Evolutionary conservation across 2,888 invertebrate genomes (phyloP).

Genomic region (Drosophila diplacantha): DNA sequence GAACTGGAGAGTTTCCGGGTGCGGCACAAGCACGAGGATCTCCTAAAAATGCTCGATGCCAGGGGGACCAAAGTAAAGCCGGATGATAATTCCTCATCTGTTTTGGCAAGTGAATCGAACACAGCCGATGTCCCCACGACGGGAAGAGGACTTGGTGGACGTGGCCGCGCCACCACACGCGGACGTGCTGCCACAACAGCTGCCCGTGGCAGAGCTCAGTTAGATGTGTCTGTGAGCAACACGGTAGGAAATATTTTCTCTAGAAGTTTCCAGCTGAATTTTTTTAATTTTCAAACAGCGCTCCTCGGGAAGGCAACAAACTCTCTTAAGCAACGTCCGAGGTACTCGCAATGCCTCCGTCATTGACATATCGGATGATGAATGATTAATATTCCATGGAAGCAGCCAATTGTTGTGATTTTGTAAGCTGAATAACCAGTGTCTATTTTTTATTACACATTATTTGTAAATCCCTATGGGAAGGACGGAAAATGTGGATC

Average conservation of each 20-base stretch:
- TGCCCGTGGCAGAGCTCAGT: constrained; percentile 45
- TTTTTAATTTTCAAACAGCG: constrained; percentile 23
- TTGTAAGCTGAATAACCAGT: background rate
- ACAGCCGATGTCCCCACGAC: background rate
- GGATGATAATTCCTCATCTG: constrained; percentile 3
- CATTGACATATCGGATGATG: constrained; percentile 51
- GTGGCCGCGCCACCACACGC: constrained; percentile 4
- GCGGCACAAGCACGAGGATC: constrained; percentile 61
- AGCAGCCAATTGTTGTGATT: background rate
- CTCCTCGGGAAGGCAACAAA: constrained; percentile 26
- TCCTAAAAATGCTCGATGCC: constrained; percentile 66
- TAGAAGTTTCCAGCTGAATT: background rate
- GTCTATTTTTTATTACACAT: background rate
- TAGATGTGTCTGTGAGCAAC: constrained; percentile 59
- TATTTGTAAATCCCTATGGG: background rate
- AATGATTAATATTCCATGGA: constrained; percentile 28
- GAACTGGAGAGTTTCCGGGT: constrained; percentile 79
- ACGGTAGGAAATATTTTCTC: constrained; percentile 21
- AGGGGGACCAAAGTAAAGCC: constrained; percentile 31
- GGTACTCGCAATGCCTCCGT: constrained; percentile 17
- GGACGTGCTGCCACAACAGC: constrained; percentile 40
- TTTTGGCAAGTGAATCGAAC: constrained; percentile 21
- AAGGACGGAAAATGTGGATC: too few relatives aligned
- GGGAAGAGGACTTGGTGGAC: constrained; percentile 33
- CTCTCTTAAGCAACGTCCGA: constrained; percentile 31